Evolutionary conservation across 1,140 invertebrate species (phyloP), one percentile per base, ranked within the genome.

Genomic region (Aphaenogaster ashmeadi): DNA sequence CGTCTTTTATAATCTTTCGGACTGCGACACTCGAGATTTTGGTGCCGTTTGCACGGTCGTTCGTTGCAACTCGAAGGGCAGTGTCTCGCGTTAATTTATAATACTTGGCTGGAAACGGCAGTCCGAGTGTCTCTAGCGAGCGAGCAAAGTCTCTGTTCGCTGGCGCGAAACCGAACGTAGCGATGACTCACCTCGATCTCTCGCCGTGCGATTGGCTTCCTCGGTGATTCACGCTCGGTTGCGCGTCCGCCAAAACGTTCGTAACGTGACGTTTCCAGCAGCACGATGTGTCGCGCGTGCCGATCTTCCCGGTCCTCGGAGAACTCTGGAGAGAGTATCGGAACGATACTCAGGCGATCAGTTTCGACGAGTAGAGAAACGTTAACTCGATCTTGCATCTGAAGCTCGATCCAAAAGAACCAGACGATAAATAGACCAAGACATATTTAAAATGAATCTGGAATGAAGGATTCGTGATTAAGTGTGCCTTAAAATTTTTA

Each of bases 111-210:
- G 54, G 56, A 60, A 47, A 47, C 47, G 54, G 13, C 41, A n/a
- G 71, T 27, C 50, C 13, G 21, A 36, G 54, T 72, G 38, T 83
- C 67, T 60, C 54, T 72, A 90, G 74, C 66, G 60, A 81, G 75
- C 83, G 58, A 74, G n/a, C 44, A 74, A 84, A 84, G 80, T 60
- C 67, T 60, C 74, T 75, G 64, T 56, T 89, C 84, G 84, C 83
- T 89, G 75, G 75, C 79, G 83, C 64, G 87, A 91, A 91, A 89
- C 87, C 89, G 80, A 89, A 71, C 58, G 54, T 18, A 60, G 62
- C 80, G 87, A 87, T 91, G 90, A 91, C 74, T 91, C 90, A 91
- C 69, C 58, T 62, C 18, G 72, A 21, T 90, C 81, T 90, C 58
- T 88, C 67, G 83, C 41, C 47, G 33, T 75, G 41, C 56, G 88